phyloP scores from a whole-genome alignment of 1,140 invertebrate species.

The Trichonephila inaurata region DNA sequence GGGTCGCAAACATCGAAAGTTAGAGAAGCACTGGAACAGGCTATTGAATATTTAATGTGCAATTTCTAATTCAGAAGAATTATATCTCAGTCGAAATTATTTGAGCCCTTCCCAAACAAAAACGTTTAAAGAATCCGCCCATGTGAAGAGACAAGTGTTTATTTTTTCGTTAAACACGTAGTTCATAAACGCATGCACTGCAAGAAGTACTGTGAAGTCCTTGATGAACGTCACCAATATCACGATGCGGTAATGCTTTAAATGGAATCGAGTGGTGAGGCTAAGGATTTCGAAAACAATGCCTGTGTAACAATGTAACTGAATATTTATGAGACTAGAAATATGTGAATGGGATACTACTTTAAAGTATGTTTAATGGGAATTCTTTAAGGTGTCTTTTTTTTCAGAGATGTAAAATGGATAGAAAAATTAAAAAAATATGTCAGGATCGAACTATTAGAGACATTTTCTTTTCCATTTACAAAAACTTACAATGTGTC shows the following conservation, averaged over 20 bases:
- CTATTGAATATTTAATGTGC: too few relatives aligned
- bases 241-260: constrained; percentile 37
- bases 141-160: background rate
- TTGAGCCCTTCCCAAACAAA: background rate
- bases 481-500: too few relatives aligned
- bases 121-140: background rate
- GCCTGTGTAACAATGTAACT: background rate
- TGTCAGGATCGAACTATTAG: too few relatives aligned
- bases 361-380: background rate
- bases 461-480: too few relatives aligned
- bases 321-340: constrained; percentile 30
- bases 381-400: too few relatives aligned
- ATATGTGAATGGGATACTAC: background rate
- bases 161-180: background rate
- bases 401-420: too few relatives aligned
- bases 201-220: background rate
- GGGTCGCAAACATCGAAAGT: too few relatives aligned
- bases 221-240: background rate
- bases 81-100: too few relatives aligned
- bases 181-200: background rate
- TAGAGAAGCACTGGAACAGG: too few relatives aligned
- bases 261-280: background rate
- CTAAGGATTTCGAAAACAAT: background rate
- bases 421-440: too few relatives aligned
- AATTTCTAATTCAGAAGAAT: too few relatives aligned